Conservation (phyloP, 2,797 vertebrate genomes). For the Chloroceryle inda region DNA sequence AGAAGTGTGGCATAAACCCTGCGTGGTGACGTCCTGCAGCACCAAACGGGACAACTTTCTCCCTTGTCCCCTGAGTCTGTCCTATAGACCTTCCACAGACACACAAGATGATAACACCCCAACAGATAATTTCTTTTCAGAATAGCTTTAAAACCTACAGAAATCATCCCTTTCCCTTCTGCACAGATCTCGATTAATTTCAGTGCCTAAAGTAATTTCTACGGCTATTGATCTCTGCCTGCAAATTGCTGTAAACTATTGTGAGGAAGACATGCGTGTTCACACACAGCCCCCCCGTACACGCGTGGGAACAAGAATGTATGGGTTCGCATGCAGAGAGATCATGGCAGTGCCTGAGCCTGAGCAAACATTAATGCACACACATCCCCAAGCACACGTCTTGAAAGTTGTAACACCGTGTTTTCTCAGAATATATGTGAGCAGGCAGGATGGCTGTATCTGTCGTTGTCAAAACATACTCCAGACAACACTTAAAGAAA, state of each 20-base stretch:
- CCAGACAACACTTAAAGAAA: slow-evolving; percentile 14
- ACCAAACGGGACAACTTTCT: background rate
- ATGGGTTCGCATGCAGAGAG: background rate
- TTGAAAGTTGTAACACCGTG: background rate
- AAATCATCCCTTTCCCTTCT: background rate
- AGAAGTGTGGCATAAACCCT: background rate
- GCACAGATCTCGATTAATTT: background rate
- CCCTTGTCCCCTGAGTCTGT: background rate
- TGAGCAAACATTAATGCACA: background rate
- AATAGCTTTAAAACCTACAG: background rate
- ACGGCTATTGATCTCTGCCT: background rate
- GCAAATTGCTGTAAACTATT: background rate
- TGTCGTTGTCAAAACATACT: background rate
- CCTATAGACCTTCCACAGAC: background rate
- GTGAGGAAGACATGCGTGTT: background rate
- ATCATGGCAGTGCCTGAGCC: background rate
- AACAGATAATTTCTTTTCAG: background rate
- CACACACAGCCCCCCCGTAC: background rate
- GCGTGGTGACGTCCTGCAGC: background rate
- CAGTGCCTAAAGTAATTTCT: background rate
- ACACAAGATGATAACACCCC: background rate
- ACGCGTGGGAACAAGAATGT: background rate
- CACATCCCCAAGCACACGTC: background rate
- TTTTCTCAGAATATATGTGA: background rate
- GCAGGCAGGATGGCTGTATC: background rate